Evolutionary conservation across 2,797 vertebrate genomes (phyloP).

Genomic region (Chelmon rostratus): DNA sequence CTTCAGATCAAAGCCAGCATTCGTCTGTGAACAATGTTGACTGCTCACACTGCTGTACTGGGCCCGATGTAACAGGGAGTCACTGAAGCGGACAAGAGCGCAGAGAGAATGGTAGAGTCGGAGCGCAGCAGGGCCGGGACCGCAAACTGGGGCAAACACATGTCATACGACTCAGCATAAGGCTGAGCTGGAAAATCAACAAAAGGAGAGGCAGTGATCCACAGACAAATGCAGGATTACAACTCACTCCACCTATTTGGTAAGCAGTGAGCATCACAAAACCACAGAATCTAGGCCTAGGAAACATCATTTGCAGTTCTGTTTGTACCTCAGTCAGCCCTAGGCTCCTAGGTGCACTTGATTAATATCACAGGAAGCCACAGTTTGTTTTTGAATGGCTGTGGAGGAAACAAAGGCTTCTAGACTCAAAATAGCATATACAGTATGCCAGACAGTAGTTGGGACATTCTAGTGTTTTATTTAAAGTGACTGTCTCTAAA

Average conservation of each 20-base stretch:
- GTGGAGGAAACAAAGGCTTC: too few relatives aligned
- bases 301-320: background rate
- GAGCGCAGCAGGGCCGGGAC: conserved; percentile 65
- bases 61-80: conserved; percentile 43
- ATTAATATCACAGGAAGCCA: background rate
- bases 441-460: background rate
- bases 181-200: conserved; percentile 69
- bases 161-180: conserved; percentile 73
- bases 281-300: background rate
- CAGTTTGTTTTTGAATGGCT: background rate
- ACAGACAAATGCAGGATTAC: conserved; percentile 52
- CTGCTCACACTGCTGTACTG: conserved; percentile 35
- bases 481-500: background rate
- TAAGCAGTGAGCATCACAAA: conserved; percentile 40
- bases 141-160: conserved; percentile 76
- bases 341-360: background rate
- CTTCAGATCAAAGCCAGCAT: conserved; percentile 52
- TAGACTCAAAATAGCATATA: background rate
- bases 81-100: conserved; percentile 50
- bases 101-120: conserved; percentile 41
- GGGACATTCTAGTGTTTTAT: too few relatives aligned
- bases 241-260: conserved; percentile 59
- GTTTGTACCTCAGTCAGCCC: background rate
- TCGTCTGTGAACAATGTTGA: conserved; percentile 62
- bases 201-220: conserved; percentile 50